Percentiles rank a stretch among this genome's conserved stretches.
Evolutionary conservation across 1,140 invertebrate species (phyloP).

Genomic region (Drosophila eugracilis): DNA sequence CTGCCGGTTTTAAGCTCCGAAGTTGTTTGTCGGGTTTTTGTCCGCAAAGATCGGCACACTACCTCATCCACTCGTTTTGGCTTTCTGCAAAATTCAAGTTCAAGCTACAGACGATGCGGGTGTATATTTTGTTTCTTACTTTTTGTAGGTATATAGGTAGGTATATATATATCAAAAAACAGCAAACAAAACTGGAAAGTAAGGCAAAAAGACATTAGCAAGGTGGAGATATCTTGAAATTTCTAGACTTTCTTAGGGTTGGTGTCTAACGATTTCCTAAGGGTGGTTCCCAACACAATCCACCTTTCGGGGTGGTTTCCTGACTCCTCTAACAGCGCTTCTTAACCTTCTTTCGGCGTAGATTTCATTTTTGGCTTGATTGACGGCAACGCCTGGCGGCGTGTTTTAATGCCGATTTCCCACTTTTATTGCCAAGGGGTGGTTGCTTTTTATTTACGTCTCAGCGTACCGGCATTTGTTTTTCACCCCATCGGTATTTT

Average conservation of each 20-base stretch:
- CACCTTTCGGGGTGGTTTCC: conserved; percentile 31
- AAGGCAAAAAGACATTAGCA: conserved; percentile 17
- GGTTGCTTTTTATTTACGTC: conserved; percentile 34
- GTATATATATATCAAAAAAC: conserved; percentile 6
- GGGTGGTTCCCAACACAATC: conserved; percentile 54
- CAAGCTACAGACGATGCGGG: conserved; percentile 49
- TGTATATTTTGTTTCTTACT: conserved; percentile 17
- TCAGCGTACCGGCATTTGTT: conserved; percentile 52
- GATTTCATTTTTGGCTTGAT: conserved; percentile 59
- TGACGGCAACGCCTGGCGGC: conserved; percentile 64
- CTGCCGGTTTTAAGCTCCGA: conserved; percentile 58
- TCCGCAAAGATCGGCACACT: conserved; percentile 4
- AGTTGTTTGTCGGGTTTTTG: conserved; percentile 76
- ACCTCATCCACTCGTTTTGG: conserved; percentile 5
- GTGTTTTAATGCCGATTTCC: conserved; percentile 59
- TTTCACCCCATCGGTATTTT: conserved; percentile 35
- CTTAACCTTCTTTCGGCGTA: conserved; percentile 42
- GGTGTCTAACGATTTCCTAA: conserved; percentile 37
- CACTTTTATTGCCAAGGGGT: conserved; percentile 56
- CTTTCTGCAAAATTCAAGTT: conserved; percentile 73
- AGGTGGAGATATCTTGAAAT: conserved; percentile 57
- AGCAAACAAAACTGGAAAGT: neutral
- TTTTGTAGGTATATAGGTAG: no score
- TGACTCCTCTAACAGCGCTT: conserved; percentile 30
- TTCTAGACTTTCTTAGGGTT: conserved; percentile 52